Conservation (phyloP, 1,140 invertebrate species). For the Panagrolaimus sp. region DNA sequence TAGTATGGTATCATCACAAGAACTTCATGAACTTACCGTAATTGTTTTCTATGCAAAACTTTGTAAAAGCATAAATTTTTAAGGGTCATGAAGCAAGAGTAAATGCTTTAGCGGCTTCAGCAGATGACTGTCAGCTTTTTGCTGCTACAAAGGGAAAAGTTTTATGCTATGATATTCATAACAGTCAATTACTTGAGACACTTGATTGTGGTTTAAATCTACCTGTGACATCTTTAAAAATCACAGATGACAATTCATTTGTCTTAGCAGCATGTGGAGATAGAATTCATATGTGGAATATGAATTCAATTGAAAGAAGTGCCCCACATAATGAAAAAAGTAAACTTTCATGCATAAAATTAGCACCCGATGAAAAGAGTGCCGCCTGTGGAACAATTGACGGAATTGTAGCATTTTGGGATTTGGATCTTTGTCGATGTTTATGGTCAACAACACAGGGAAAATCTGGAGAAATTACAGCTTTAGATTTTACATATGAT, state of each 20-base stretch:
- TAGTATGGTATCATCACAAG: constrained; percentile 52
- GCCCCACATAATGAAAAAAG: constrained; percentile 28
- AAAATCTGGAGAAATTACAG: constrained; percentile 43
- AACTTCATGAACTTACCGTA: constrained; percentile 55
- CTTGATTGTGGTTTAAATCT: constrained; percentile 21
- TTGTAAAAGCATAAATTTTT: neutral
- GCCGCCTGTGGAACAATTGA: constrained; percentile 46
- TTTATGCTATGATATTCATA: constrained; percentile 49
- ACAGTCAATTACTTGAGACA: constrained; percentile 40
- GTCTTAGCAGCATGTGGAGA: constrained; percentile 47
- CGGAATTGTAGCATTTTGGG: constrained; percentile 46
- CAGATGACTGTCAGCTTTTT: constrained; percentile 43
- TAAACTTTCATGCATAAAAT: constrained; percentile 27
- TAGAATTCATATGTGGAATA: constrained; percentile 29
- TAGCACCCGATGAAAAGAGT: constrained; percentile 34
- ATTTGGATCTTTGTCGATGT: constrained; percentile 45
- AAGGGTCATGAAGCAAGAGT: constrained; percentile 45
- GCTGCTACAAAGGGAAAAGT: constrained; percentile 37
- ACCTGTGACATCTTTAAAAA: constrained; percentile 34
- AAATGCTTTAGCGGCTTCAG: constrained; percentile 39
- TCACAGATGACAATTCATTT: constrained; percentile 47
- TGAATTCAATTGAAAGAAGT: constrained; percentile 44
- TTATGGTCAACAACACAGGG: constrained; percentile 32
- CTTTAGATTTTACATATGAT: constrained; percentile 39
- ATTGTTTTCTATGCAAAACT: neutral